phyloP scores from a whole-genome alignment of 2,888 invertebrate species.

The Schizotus pectinicornis region DNA sequence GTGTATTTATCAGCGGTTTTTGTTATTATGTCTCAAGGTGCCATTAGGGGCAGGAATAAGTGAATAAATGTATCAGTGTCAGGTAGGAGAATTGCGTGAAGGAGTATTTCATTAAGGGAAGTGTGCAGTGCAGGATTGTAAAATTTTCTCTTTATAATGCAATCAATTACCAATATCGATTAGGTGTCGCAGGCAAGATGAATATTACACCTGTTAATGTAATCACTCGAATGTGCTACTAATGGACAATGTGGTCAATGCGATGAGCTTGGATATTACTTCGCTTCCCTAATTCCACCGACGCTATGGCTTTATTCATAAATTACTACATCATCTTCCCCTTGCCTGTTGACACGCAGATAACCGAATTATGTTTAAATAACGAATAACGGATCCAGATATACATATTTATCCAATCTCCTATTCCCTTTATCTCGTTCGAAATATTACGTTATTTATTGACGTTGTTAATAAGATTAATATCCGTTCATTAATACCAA shows the following conservation, averaged over 20 bases:
- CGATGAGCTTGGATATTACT: conserved; percentile 30
- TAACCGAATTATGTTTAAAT: conserved; percentile 30
- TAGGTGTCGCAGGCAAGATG: conserved; percentile 28
- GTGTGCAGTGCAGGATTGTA: conserved; percentile 22
- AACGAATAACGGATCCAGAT: conserved; percentile 25
- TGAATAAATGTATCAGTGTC: conserved; percentile 29
- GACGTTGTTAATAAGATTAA: conserved; percentile 32
- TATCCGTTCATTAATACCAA: conserved; percentile 26
- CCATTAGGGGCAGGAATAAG: conserved; percentile 22
- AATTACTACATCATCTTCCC: conserved; percentile 31
- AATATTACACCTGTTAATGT: conserved; percentile 34
- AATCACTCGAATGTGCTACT: conserved; percentile 31
- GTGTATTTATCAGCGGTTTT: conserved; percentile 25
- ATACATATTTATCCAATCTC: conserved; percentile 27
- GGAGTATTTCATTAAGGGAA: conserved; percentile 26
- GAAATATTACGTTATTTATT: conserved; percentile 31
- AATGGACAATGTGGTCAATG: conserved; percentile 31
- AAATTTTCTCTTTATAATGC: conserved; percentile 29
- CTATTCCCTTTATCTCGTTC: conserved; percentile 18
- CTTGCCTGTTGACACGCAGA: conserved; percentile 27
- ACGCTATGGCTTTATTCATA: conserved; percentile 28
- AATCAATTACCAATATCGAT: conserved; percentile 30
- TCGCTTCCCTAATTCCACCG: conserved; percentile 19
- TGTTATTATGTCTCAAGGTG: conserved; percentile 21
- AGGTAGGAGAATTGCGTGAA: conserved; percentile 20